Evolutionary conservation across 2,888 invertebrate genomes (phyloP).

Genomic region (Hylaea fasciaria): DNA sequence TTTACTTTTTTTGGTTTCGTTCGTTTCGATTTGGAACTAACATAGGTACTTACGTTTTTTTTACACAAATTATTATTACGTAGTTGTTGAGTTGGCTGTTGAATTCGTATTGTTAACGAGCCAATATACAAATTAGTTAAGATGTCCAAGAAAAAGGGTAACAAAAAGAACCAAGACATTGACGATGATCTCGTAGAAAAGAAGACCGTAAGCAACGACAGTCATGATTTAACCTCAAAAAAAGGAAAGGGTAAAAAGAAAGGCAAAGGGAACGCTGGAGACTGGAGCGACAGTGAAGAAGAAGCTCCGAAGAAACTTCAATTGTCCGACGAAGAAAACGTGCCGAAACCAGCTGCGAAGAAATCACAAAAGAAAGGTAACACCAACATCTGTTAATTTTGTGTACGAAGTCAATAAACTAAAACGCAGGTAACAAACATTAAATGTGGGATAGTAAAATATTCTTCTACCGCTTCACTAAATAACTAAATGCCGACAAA

Average conservation of each 20-base stretch:
- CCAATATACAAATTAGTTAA: conserved; percentile 25
- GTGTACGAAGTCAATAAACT: no score
- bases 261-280: conserved; percentile 75
- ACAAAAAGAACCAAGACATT: conserved; percentile 84
- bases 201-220: conserved; percentile 58
- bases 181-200: conserved; percentile 83
- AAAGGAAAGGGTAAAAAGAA: conserved; percentile 80
- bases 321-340: conserved; percentile 74
- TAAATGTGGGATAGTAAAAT: no score
- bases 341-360: conserved; percentile 70
- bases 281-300: conserved; percentile 76
- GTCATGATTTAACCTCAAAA: conserved; percentile 81
- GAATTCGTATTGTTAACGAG: conserved; percentile 5
- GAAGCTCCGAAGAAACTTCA: conserved; percentile 58
- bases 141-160: conserved; percentile 86
- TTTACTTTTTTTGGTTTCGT: no score
- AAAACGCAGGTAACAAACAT: neutral
- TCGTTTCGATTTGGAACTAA: no score
- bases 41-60: no score
- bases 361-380: conserved; percentile 84
- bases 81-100: no score
- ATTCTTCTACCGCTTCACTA: no score
- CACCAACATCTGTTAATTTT: no score
- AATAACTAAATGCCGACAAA: neutral
- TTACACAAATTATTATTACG: no score